A percentile compares a stretch with the other conserved stretches of the same genome.
Evolutionary conservation across 2,888 invertebrate genomes (phyloP).

Genomic region (Drosophila peninsularis): DNA sequence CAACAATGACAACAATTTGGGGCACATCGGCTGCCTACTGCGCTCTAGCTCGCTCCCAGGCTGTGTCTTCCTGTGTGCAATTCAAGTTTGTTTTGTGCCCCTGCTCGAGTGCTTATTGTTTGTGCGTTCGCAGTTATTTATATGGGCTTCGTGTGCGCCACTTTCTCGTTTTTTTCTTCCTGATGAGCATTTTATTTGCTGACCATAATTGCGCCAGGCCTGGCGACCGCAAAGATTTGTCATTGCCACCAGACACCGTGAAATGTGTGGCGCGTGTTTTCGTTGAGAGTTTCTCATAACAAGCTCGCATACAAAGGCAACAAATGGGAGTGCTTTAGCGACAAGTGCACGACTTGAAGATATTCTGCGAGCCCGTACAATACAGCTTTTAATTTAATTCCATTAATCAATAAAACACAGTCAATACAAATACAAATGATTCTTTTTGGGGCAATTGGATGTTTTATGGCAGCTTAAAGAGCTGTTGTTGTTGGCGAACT

Average conservation of each 20-base stretch:
- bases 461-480: neutral
- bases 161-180: slow-evolving; percentile 8
- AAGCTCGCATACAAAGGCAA: slow-evolving; percentile 3
- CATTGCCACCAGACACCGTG: slow-evolving; percentile 40
- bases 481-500: neutral
- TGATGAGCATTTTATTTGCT: slow-evolving; percentile 67
- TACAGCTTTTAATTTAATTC: neutral
- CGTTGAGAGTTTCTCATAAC: slow-evolving; percentile 29
- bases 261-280: slow-evolving; percentile 58
- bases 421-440: neutral
- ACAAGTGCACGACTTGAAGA: neutral
- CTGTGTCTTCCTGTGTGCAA: slow-evolving; percentile 41
- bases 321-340: neutral
- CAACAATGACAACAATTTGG: slow-evolving; percentile 53
- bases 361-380: slow-evolving; percentile 1
- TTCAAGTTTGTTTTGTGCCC: slow-evolving; percentile 53
- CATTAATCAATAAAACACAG: neutral
- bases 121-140: slow-evolving; percentile 64
- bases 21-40: slow-evolving; percentile 43
- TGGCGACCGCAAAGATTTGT: slow-evolving; percentile 56
- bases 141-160: slow-evolving; percentile 23
- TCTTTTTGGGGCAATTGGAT: too few relatives aligned
- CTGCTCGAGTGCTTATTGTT: slow-evolving; percentile 37
- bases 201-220: slow-evolving; percentile 61
- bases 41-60: neutral